Evolutionary conservation across 2,888 invertebrate genomes (phyloP), one percentile per base, ranked within the genome.

Genomic region (Hypsopygia costalis): DNA sequence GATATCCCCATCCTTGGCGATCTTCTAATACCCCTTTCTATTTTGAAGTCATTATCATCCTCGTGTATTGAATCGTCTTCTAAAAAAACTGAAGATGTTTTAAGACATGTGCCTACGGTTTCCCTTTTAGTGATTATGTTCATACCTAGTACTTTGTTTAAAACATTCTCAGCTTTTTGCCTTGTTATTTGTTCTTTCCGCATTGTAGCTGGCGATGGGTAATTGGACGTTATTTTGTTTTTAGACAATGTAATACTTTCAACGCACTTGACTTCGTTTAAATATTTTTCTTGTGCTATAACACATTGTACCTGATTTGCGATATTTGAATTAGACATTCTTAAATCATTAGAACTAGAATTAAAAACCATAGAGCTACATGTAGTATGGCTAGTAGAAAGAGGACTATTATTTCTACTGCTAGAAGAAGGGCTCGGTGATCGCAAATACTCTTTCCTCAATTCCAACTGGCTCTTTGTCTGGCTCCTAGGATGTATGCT

Each of bases 301-400:
- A 89, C 89, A 49, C 86, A 89, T 59, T 89, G 89, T 5, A 89
- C 86, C 62, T 81, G 81, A 55, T 88, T 87, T 36, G 82, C 69
- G 39, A 83, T 86, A 46, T 86, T 88, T 20, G 89, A 88, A 61
- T 73, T 88, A 16, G 88, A 88, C 71, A 81, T 89, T 63, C 85
- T 78, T 53, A 88, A 67, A 49, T 88, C 87, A 43, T 87, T 88
- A 52, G 86, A 88, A 58, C 87, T 88, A 55, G 88, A 86, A 59
- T 88, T 89, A 56, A 88, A 86, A n/a, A 87, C 85, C 86, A 89
- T 87, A 49, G 89, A 89, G 58, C 89, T 89, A 69, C 89, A 89
- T 11, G 89, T 89, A 11, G 89, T 90, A 49, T 89, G 88, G 47
- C 89, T 89, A 47, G 88, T 89, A 27, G 89, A 89, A 6, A 89